Percentiles rank a stretch among this genome's conserved stretches.
phyloP scores from a whole-genome alignment of 1,140 invertebrate species.

The Euura saliciscinereae region DNA sequence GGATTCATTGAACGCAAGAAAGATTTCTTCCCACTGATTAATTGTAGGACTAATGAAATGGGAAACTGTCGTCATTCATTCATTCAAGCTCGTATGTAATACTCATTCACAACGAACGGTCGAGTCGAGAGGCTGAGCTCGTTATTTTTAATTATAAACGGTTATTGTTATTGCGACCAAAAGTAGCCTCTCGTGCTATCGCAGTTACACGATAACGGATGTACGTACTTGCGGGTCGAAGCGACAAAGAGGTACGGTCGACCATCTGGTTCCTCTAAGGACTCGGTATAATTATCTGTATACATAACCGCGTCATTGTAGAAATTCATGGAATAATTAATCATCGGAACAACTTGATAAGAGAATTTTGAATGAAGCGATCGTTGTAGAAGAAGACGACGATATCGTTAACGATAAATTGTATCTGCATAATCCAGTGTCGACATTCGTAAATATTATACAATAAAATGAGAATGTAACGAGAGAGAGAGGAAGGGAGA shows the following conservation, averaged over 20 bases:
- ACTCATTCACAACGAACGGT: background rate
- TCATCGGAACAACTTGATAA: too few species aligned
- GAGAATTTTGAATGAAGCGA: too few species aligned
- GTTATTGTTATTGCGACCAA: background rate
- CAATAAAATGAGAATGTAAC: too few species aligned
- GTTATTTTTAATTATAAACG: background rate
- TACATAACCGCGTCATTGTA: too few species aligned
- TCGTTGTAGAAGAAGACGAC: too few species aligned
- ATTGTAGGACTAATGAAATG: background rate
- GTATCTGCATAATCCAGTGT: too few species aligned
- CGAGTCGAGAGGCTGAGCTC: background rate
- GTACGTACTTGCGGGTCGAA: slow-evolving; percentile 11
- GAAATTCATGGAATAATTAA: too few species aligned
- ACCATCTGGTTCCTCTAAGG: slow-evolving; percentile 8
- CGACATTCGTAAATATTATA: too few species aligned
- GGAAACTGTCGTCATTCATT: slow-evolving; percentile 2
- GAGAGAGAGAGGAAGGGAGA: slow-evolving; percentile 14
- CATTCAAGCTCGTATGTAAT: background rate
- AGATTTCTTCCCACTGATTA: too few species aligned
- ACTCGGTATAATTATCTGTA: too few species aligned
- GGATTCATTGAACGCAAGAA: background rate
- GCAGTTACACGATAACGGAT: slow-evolving; percentile 8
- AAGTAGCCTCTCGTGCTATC: background rate
- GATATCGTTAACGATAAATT: too few species aligned
- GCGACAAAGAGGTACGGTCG: slow-evolving; percentile 2